Conservation (phyloP, 2,113 vertebrate genomes). For the Empidonax alnorum region DNA sequence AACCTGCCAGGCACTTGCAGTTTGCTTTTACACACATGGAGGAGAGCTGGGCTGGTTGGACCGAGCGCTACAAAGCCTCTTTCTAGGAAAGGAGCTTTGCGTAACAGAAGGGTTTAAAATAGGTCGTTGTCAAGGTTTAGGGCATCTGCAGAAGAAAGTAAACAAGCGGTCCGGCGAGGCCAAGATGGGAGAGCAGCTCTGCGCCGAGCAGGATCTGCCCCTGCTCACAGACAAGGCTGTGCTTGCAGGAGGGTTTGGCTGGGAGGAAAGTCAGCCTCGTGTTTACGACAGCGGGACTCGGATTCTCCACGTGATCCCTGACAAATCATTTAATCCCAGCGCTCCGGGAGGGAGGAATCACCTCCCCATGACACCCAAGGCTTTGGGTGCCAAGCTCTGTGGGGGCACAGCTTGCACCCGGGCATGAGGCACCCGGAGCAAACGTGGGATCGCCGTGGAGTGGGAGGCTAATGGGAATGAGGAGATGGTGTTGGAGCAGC, state of each 20-base stretch:
- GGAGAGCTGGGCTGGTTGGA: neutral
- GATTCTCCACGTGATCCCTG: neutral
- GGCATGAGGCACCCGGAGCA: neutral
- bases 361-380: neutral
- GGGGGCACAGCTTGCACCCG: neutral
- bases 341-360: neutral
- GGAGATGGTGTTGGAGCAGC: accelerated
- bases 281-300: neutral
- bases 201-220: neutral
- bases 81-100: slow-evolving; percentile 67
- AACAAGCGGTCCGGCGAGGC: neutral
- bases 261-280: neutral
- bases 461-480: accelerated
- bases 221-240: neutral
- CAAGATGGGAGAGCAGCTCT: neutral
- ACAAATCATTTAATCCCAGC: neutral
- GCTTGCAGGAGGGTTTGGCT: neutral
- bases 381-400: neutral
- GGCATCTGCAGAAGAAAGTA: slow-evolving; percentile 6
- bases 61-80: neutral
- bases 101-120: slow-evolving; percentile 27
- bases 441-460: accelerated
- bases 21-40: neutral
- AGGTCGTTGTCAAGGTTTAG: slow-evolving; percentile 53
- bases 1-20: neutral